phyloP scores from a whole-genome alignment of 2,888 invertebrate genomes.

The Drosophila vallismaia region DNA sequence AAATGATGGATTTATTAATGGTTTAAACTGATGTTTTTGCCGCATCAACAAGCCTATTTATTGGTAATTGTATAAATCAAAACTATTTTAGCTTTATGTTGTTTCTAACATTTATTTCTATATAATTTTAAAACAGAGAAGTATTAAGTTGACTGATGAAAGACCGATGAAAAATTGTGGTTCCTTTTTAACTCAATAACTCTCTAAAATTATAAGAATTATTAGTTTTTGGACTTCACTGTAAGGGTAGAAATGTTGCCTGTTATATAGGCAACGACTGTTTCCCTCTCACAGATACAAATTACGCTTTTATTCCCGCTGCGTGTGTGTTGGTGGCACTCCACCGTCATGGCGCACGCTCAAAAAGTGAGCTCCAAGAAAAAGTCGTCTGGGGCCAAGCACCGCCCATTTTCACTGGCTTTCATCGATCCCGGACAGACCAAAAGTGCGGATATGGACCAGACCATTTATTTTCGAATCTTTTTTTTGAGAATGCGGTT shows the following conservation, averaged over 20 bases:
- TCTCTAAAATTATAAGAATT: background rate
- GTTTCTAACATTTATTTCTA: too few relatives aligned
- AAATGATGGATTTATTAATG: too few relatives aligned
- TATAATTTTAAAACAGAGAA: too few relatives aligned
- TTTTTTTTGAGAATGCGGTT: constrained; percentile 21
- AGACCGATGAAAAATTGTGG: too few relatives aligned
- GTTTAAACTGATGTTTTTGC: too few relatives aligned
- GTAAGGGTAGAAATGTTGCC: background rate
- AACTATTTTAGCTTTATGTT: too few relatives aligned
- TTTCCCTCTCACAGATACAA: constrained; percentile 31
- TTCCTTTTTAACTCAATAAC: background rate
- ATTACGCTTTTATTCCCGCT: constrained; percentile 1
- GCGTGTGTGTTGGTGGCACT: constrained; percentile 21
- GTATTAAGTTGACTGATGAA: too few relatives aligned
- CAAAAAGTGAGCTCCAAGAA: constrained; percentile 33
- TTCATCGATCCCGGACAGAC: constrained; percentile 66
- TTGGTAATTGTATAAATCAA: too few relatives aligned
- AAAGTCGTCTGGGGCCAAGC: constrained; percentile 56
- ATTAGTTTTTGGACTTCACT: background rate
- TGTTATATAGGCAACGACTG: constrained; percentile 28
- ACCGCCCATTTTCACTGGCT: constrained; percentile 73
- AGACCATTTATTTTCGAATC: constrained; percentile 63
- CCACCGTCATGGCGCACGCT: constrained; percentile 69
- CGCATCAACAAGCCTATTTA: too few relatives aligned
- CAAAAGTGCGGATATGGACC: constrained; percentile 46